A percentile compares a stretch with the other conserved stretches of the same genome.
phyloP scores from a whole-genome alignment of 35 echinoderm and acorn worm genomes.

The Lytechinus pictus region DNA sequence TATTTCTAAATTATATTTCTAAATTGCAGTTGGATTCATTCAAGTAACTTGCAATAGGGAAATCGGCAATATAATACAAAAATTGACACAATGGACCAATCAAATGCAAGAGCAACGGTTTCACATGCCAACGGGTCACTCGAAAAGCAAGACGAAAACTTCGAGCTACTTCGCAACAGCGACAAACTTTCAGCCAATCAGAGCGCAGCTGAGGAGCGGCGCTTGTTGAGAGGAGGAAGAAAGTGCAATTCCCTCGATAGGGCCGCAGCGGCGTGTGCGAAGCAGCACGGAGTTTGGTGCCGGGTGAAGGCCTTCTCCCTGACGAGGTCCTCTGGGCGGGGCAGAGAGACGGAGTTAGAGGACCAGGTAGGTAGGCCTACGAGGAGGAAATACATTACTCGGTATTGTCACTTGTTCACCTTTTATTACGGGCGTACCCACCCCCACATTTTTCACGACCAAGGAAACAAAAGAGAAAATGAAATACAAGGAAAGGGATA shows the following conservation, averaged over 20 bases:
- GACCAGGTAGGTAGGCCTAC: not conserved
- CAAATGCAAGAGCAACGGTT: not conserved
- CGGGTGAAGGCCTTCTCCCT: slow-evolving; percentile 25
- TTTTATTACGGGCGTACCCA: too few relatives aligned
- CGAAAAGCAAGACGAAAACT: not conserved
- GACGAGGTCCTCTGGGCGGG: not conserved
- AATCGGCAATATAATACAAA: not conserved
- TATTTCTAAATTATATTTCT: too few relatives aligned
- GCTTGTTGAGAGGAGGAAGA: not conserved
- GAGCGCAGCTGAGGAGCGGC: not conserved
- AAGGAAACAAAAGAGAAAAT: too few relatives aligned
- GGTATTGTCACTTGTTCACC: too few relatives aligned
- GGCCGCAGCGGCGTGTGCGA: not conserved
- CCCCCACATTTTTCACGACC: too few relatives aligned
- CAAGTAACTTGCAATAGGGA: not conserved
- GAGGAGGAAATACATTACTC: too few relatives aligned
- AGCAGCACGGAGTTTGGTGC: slow-evolving; percentile 30
- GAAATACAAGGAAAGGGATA: too few relatives aligned
- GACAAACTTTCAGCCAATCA: slow-evolving; percentile 35
- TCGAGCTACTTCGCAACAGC: not conserved
- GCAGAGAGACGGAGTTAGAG: not conserved
- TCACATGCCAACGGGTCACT: not conserved
- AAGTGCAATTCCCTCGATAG: not conserved
- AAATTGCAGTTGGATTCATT: too few relatives aligned
- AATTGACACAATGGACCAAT: not conserved